Evolutionary conservation across 1,140 invertebrate genomes (phyloP).

Genomic region (Asbolus verrucosus): DNA sequence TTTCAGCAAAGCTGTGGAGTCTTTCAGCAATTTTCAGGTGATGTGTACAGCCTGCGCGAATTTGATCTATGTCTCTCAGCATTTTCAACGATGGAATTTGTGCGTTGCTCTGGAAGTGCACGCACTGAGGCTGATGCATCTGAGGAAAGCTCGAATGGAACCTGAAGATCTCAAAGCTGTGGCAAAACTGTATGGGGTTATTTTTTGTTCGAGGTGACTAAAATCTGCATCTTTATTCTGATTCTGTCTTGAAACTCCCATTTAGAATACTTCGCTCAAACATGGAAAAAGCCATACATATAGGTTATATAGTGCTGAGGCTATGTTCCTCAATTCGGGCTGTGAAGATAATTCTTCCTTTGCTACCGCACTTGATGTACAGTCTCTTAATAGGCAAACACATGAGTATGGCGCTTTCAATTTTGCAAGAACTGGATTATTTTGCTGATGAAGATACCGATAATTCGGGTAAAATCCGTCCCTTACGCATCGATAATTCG

Average conservation of each 20-base stretch:
- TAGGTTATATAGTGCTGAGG: conserved; percentile 65
- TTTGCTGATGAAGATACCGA: conserved; percentile 64
- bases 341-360: conserved; percentile 58
- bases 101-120: conserved; percentile 61
- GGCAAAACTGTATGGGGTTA: conserved; percentile 65
- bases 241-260: too few species aligned
- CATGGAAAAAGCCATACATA: conserved; percentile 60
- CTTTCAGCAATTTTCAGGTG: conserved; percentile 67
- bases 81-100: conserved; percentile 54
- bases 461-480: conserved; percentile 63
- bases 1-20: conserved; percentile 66
- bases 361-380: conserved; percentile 65
- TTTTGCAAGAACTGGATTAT: conserved; percentile 66
- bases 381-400: conserved; percentile 63
- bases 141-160: conserved; percentile 63
- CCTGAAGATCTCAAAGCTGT: conserved; percentile 66
- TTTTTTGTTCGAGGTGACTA: conserved; percentile 66
- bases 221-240: not conserved
- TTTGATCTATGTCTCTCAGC: conserved; percentile 64
- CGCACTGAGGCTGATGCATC: conserved; percentile 64
- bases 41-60: conserved; percentile 69
- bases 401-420: conserved; percentile 61
- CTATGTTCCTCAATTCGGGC: conserved; percentile 63
- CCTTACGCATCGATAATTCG: conserved; percentile 5
- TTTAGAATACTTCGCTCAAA: conserved; percentile 62